A percentile compares a stretch with the other conserved stretches of the same genome.
These are phyloP conservation scores for Trachurus trachurus DNA, from an alignment of 2,797 vertebrate species.

Conservation along the genomic window DNA sequence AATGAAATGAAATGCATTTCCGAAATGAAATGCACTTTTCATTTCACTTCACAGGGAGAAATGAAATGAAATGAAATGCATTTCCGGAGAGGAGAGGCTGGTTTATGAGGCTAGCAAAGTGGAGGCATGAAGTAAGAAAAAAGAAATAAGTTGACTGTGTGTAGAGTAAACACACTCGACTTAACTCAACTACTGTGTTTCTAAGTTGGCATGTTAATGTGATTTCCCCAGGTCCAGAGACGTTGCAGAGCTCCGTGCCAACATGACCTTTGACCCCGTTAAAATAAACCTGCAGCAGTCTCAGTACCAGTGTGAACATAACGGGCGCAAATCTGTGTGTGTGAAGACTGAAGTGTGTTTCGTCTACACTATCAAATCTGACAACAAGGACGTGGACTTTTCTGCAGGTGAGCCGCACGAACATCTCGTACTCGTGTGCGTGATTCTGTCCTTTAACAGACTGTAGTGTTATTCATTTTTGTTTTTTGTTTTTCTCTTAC, in stretches of 20 bases:
- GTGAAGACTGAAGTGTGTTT: slow-evolving; percentile 90
- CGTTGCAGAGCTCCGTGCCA: slow-evolving; percentile 92
- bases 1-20: too few species aligned
- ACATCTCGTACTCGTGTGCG: background rate
- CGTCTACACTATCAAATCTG: slow-evolving; percentile 89
- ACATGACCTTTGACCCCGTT: slow-evolving; percentile 89
- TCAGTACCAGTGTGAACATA: slow-evolving; percentile 88
- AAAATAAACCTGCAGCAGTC: slow-evolving; percentile 95
- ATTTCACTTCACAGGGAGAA: too few species aligned
- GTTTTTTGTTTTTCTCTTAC: background rate
- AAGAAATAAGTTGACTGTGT: background rate
- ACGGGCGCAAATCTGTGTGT: slow-evolving; percentile 87
- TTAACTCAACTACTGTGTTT: background rate
- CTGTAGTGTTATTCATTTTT: background rate
- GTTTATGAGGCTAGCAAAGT: background rate
- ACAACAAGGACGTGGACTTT: slow-evolving; percentile 62
- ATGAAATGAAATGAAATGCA: too few species aligned
- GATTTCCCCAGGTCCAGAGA: slow-evolving; percentile 91
- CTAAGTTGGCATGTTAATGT: slow-evolving; percentile 16
- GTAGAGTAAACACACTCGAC: background rate
- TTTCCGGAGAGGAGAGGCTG: too few species aligned
- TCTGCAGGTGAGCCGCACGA: slow-evolving; percentile 60
- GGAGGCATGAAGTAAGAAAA: background rate
- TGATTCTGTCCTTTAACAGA: background rate
- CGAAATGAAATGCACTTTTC: too few species aligned